phyloP scores from a whole-genome alignment of 2,888 invertebrate species.

The Craniophora ligustri region DNA sequence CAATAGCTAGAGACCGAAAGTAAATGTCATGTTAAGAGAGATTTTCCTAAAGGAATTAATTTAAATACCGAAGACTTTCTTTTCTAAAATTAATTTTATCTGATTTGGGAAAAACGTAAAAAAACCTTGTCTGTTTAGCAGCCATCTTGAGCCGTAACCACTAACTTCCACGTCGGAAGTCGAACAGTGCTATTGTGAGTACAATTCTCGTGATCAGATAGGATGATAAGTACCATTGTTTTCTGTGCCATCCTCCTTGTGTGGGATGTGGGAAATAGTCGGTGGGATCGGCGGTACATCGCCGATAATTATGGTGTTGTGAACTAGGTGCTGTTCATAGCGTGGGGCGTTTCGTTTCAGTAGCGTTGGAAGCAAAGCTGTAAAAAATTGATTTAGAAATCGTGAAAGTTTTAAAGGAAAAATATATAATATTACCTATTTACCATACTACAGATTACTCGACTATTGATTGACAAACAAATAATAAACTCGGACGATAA shows the following conservation, averaged over 20 bases:
- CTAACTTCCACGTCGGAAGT: slow-evolving; percentile 62
- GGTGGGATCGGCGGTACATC: too few relatives aligned
- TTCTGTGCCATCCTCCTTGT: slow-evolving; percentile 62
- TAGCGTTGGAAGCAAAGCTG: slow-evolving; percentile 13
- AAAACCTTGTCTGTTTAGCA: neutral
- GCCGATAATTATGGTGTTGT: slow-evolving; percentile 42
- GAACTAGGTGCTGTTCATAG: slow-evolving; percentile 36
- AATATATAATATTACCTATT: too few relatives aligned
- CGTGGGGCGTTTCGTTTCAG: slow-evolving; percentile 23
- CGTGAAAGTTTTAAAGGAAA: too few relatives aligned
- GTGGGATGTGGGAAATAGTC: slow-evolving; percentile 63
- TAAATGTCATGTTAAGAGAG: too few relatives aligned
- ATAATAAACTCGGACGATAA: too few relatives aligned
- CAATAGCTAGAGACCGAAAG: too few relatives aligned
- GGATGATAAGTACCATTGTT: slow-evolving; percentile 74
- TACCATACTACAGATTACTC: too few relatives aligned
- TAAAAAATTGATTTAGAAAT: too few relatives aligned
- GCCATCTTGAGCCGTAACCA: slow-evolving; percentile 1
- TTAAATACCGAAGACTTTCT: too few relatives aligned
- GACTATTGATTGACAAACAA: too few relatives aligned
- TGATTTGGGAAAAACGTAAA: neutral
- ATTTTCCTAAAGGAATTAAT: too few relatives aligned
- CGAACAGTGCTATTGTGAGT: slow-evolving; percentile 61
- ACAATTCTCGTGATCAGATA: slow-evolving; percentile 73
- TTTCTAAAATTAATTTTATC: too few relatives aligned